Conservation (phyloP, 2,888 invertebrate genomes). For the Nasonia oneida region DNA sequence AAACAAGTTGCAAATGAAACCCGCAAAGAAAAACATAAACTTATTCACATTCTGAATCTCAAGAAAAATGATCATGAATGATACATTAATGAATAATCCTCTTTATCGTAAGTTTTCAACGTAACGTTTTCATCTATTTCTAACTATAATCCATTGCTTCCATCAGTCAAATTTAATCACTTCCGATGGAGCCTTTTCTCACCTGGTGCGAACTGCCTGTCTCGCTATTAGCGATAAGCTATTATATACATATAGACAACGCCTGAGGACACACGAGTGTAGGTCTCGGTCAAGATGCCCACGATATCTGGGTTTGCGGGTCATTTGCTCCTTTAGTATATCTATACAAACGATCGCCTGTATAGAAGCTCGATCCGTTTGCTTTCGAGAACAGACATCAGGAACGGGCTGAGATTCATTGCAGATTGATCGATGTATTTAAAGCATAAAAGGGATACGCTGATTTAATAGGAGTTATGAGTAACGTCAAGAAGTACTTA, state of each 20-base stretch:
- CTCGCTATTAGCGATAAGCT: not conserved
- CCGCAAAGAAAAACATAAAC: not conserved
- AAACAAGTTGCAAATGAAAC: not conserved
- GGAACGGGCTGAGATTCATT: not conserved
- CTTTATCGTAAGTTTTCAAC: not conserved
- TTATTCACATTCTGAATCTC: not conserved
- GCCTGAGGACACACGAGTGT: slow-evolving; percentile 29
- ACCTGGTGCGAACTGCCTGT: not conserved
- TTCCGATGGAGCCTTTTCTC: not conserved
- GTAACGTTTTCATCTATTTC: not conserved
- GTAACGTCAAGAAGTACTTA: not conserved
- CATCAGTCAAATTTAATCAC: not conserved
- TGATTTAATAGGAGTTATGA: not conserved
- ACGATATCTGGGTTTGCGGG: slow-evolving; percentile 57
- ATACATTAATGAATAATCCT: too few species aligned
- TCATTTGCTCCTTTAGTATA: slow-evolving; percentile 28
- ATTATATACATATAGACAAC: not conserved
- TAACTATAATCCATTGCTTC: not conserved
- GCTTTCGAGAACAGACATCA: slow-evolving; percentile 23
- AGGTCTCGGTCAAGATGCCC: slow-evolving; percentile 26
- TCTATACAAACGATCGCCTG: not conserved
- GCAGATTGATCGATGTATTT: not conserved
- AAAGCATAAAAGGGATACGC: not conserved
- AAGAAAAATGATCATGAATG: too few species aligned
- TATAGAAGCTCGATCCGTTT: not conserved